Conservation (phyloP, 2,888 invertebrate species). For the Malachius bipustulatus region DNA sequence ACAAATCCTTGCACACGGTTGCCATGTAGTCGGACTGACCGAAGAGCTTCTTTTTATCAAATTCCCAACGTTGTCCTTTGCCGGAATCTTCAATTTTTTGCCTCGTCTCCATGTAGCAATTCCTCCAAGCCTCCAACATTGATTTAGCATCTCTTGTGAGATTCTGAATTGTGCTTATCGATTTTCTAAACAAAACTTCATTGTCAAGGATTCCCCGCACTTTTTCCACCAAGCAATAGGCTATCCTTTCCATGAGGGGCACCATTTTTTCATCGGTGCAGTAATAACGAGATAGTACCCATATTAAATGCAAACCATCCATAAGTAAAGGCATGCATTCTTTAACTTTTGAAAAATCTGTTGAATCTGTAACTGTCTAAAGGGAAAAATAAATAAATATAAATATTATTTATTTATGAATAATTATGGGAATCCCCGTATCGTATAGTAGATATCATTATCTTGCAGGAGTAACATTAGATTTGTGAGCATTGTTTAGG, state of each 20-base stretch:
- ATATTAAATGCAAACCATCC: conserved; percentile 78
- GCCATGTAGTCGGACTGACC: conserved; percentile 76
- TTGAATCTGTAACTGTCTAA: conserved; percentile 33
- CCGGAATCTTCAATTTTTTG: conserved; percentile 77
- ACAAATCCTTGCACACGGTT: conserved; percentile 64
- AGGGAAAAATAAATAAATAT: conserved; percentile 13
- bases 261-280: conserved; percentile 79
- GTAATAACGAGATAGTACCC: conserved; percentile 82
- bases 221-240: conserved; percentile 69
- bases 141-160: conserved; percentile 46
- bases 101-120: conserved; percentile 62
- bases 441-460: too few species aligned
- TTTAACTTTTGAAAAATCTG: conserved; percentile 57
- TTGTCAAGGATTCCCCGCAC: conserved; percentile 53
- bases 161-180: conserved; percentile 20
- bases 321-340: conserved; percentile 67
- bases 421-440: too few species aligned
- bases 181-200: conserved; percentile 49
- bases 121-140: conserved; percentile 65
- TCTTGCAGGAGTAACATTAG: too few species aligned
- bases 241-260: conserved; percentile 67
- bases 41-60: conserved; percentile 71
- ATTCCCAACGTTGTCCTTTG: conserved; percentile 84
- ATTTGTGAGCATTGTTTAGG: too few species aligned
- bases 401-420: too few species aligned